phyloP scores from a whole-genome alignment of 2,888 invertebrate species.

The Tetragonisca angustula region DNA sequence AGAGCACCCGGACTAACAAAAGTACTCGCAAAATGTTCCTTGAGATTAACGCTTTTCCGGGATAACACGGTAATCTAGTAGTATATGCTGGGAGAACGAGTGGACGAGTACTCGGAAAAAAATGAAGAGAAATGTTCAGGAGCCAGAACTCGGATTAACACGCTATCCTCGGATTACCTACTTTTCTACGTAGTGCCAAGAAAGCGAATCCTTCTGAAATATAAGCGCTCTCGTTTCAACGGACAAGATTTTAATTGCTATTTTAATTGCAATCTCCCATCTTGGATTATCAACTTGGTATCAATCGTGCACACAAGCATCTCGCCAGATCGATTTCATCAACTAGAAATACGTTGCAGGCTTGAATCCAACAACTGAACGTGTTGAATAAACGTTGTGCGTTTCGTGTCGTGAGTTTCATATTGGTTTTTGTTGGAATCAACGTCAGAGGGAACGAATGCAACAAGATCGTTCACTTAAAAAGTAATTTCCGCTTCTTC shows the following conservation, averaged over 20 bases:
- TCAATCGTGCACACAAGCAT: too few relatives aligned
- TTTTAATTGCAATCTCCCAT: too few relatives aligned
- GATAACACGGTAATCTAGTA: slow-evolving; percentile 78
- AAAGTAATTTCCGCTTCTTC: slow-evolving; percentile 52
- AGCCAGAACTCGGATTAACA: slow-evolving; percentile 82
- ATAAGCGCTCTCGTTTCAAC: background rate
- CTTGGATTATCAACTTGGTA: too few relatives aligned
- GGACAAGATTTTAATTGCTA: background rate
- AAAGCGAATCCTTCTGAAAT: slow-evolving; percentile 27
- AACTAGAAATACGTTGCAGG: background rate
- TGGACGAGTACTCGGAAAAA: slow-evolving; percentile 71
- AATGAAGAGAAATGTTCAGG: slow-evolving; percentile 79
- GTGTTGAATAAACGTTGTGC: background rate
- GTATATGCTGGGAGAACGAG: slow-evolving; percentile 68
- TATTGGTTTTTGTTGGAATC: slow-evolving; percentile 37
- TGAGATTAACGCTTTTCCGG: slow-evolving; percentile 79
- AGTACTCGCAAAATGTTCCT: slow-evolving; percentile 77
- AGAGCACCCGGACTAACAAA: slow-evolving; percentile 40
- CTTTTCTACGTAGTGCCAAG: slow-evolving; percentile 49
- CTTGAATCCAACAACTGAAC: background rate
- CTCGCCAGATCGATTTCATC: background rate
- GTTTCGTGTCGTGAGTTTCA: slow-evolving; percentile 30
- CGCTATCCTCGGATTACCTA: slow-evolving; percentile 79
- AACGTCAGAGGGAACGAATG: slow-evolving; percentile 23
- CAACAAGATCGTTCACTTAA: slow-evolving; percentile 49